phyloP scores from a whole-genome alignment of 30 jellyfish, hydroid and myxozoan genomes.

The Aurelia sp. region DNA sequence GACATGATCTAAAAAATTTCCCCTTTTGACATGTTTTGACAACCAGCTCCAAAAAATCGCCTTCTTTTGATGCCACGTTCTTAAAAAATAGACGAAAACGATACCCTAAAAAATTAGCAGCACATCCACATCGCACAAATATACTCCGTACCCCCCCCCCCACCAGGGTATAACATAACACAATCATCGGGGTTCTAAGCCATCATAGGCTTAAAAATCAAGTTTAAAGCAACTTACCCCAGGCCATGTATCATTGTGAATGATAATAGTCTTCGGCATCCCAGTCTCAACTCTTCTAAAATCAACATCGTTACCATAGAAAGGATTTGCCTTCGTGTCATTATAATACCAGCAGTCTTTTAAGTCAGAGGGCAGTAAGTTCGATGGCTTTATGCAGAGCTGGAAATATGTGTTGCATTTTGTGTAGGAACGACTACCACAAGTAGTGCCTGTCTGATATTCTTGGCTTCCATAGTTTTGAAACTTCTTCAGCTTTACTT shows the following conservation, averaged over 20 bases:
- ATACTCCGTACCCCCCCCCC: no score
- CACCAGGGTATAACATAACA: no score
- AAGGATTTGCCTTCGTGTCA: neutral
- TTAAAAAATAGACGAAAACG: no score
- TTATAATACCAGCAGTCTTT: conserved; percentile 9
- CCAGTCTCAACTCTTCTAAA: conserved; percentile 12
- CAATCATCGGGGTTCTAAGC: no score
- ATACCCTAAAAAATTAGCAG: no score
- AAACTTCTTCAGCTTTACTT: neutral
- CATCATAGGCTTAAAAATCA: no score
- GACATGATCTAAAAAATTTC: no score
- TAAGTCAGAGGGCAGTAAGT: neutral
- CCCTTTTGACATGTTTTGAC: no score
- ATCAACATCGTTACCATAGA: neutral
- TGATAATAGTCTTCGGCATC: neutral
- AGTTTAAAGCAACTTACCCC: conserved; percentile 10
- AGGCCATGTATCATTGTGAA: conserved; percentile 14
- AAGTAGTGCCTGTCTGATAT: neutral
- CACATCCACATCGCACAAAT: no score
- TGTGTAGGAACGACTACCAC: neutral
- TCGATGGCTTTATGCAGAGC: conserved; percentile 31
- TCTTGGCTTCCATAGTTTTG: neutral
- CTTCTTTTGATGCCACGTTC: no score
- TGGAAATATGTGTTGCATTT: conserved; percentile 11
- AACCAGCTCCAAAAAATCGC: no score